Evolutionary conservation across 2,888 invertebrate genomes (phyloP).

Genomic region (Pardosa pseudoannulata): DNA sequence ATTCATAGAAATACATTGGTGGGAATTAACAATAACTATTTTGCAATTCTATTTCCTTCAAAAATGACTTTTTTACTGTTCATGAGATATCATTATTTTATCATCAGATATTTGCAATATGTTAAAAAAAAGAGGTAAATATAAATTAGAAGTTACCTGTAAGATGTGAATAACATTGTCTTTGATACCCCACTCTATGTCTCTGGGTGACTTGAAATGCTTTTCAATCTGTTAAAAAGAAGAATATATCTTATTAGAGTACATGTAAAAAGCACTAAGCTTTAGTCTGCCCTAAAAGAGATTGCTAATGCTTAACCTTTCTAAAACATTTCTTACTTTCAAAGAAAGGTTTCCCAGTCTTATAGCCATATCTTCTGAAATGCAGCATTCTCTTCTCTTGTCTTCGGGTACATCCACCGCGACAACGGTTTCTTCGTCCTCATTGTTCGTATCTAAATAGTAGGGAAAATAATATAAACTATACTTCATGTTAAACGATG

Average conservation of each 20-base stretch:
- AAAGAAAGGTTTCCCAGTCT: slow-evolving; percentile 81
- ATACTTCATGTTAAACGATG: too few species aligned
- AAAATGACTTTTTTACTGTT: too few species aligned
- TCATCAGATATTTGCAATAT: too few species aligned
- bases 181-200: slow-evolving; percentile 88
- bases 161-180: slow-evolving; percentile 80
- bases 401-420: slow-evolving; percentile 23
- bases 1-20: too few species aligned
- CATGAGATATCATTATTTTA: too few species aligned
- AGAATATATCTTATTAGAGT: too few species aligned
- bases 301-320: too few species aligned
- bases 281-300: too few species aligned
- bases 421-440: neutral
- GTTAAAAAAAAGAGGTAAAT: too few species aligned
- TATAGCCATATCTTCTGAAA: slow-evolving; percentile 81
- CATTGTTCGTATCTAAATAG: neutral
- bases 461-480: neutral
- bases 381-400: slow-evolving; percentile 77
- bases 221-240: slow-evolving; percentile 81
- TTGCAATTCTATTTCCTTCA: too few species aligned
- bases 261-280: too few species aligned
- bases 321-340: slow-evolving; percentile 33
- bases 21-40: too few species aligned
- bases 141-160: slow-evolving; percentile 80
- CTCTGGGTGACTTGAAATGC: slow-evolving; percentile 84